Base-by-base conservation (phyloP, 92 coral and sea anemone genomes). In the Blastomussa wellsi region DNA sequence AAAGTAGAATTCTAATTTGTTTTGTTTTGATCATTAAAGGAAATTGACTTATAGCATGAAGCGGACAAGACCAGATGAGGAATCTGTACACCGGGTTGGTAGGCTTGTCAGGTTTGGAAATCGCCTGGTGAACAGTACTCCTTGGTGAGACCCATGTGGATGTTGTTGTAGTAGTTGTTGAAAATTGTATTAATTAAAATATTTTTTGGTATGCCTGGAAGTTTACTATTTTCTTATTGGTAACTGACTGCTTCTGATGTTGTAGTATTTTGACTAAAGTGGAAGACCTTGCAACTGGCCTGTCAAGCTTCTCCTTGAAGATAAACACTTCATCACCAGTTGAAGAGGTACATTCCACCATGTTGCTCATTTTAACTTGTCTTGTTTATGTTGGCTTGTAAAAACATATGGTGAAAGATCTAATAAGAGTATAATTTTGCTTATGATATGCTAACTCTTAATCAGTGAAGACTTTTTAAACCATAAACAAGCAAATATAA, bases 41-140 rank as follows among this genome's bases (percentile, higher is more conserved):
- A 96, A 92, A 85, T 89, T 96, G 6, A 93, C 90, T 29, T 94
- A 92, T 57, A 80, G 90, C 66, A 82, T 91, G 73, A 94, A 94
- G 83, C 89, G 91, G 76, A 82, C 89, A 19, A 77, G 82, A 69
- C 78, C 86, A 24, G 95, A 86, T 52, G 91, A 93, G 36, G 98
- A 94, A 81, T 79, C 70, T n/a, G 82, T 55, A 17, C 89, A 84
- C 52, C 86, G 98, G 79, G 91, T 87, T 79, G 81, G 81, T 81
- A 92, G 98, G 85, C 94, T 96, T 38, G 77, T 94, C 38, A 91
- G 92, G 66, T 96, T 96, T 94, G 98, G 98, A 37, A 84, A 79
- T 79, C 91, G 88, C 33, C 92, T 96, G 80, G 87, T 88, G 67
- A 92, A 80, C 79, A 89, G 82, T 88, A 73, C 88, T 36, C 94